Conservation (phyloP, 1,140 invertebrate genomes). For the Scylla paramamosain region DNA sequence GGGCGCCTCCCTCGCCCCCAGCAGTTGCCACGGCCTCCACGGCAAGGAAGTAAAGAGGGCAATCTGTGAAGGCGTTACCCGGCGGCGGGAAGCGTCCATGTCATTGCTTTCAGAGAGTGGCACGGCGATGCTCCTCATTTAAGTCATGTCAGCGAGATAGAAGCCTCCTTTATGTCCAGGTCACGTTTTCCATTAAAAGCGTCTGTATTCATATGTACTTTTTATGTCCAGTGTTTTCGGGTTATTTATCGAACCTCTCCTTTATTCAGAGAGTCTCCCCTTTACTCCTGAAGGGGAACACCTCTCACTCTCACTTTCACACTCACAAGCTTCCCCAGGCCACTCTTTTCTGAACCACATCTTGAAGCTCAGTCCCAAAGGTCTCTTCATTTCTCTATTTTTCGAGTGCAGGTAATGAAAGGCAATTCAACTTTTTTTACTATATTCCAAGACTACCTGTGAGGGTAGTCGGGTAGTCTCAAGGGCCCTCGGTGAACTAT, state of each 20-base stretch:
- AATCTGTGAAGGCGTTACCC: background rate
- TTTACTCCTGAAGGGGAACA: conserved; percentile 4
- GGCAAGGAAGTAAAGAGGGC: background rate
- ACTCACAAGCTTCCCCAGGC: background rate
- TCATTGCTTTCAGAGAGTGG: background rate
- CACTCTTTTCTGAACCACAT: background rate
- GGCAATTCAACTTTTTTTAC: conserved; percentile 4
- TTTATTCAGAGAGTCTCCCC: background rate
- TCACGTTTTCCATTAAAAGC: background rate
- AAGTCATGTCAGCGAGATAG: background rate
- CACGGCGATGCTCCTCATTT: background rate
- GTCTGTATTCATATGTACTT: background rate
- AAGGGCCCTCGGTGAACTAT: conserved; percentile 23
- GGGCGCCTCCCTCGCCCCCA: background rate
- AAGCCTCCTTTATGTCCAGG: background rate
- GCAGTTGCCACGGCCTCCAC: background rate
- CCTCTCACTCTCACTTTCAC: background rate
- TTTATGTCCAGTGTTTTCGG: background rate
- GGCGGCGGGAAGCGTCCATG: background rate
- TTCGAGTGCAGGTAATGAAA: conserved; percentile 15
- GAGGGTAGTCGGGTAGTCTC: background rate
- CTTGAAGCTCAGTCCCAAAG: background rate
- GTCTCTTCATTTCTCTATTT: conserved; percentile 3
- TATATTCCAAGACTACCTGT: background rate
- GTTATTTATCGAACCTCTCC: background rate